Percentiles rank a stretch among this genome's conserved stretches.
These are phyloP conservation scores for Empidonax traillii DNA, from an alignment of 2,113 vertebrate genomes.

Conservation along the genomic window DNA sequence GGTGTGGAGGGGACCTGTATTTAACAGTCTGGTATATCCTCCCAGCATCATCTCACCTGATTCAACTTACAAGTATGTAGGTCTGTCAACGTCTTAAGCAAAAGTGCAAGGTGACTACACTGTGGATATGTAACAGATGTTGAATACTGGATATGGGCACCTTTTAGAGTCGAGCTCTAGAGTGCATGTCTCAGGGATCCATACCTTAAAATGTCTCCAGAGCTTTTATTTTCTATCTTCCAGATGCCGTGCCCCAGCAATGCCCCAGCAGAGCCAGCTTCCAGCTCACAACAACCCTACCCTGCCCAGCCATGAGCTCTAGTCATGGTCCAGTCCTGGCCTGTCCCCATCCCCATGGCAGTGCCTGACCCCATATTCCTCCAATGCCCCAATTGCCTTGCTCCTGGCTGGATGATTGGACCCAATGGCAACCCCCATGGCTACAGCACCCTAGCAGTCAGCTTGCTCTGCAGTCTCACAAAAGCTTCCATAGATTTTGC, in stretches of 20 bases:
- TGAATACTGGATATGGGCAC: not conserved
- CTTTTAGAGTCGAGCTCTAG: not conserved
- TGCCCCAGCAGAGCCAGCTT: accelerated
- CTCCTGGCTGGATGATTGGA: accelerated
- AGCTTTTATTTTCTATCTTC: not conserved
- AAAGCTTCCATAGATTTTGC: not conserved
- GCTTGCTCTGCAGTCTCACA: not conserved
- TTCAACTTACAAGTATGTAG: not conserved
- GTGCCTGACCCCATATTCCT: not conserved
- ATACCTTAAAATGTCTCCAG: not conserved
- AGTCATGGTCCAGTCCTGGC: too few species aligned
- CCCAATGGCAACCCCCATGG: accelerated
- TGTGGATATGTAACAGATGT: not conserved
- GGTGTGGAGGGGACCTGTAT: not conserved
- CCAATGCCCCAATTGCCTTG: not conserved
- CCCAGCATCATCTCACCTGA: not conserved
- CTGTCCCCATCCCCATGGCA: not conserved
- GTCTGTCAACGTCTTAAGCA: not conserved
- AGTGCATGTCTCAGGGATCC: accelerated
- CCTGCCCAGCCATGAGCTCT: accelerated
- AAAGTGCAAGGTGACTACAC: not conserved
- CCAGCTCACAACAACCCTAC: not conserved
- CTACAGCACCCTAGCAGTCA: not conserved
- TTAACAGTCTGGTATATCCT: not conserved
- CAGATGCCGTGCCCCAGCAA: not conserved